Conservation (phyloP, 23 tunicate species). For the Trididemnum clinides region DNA sequence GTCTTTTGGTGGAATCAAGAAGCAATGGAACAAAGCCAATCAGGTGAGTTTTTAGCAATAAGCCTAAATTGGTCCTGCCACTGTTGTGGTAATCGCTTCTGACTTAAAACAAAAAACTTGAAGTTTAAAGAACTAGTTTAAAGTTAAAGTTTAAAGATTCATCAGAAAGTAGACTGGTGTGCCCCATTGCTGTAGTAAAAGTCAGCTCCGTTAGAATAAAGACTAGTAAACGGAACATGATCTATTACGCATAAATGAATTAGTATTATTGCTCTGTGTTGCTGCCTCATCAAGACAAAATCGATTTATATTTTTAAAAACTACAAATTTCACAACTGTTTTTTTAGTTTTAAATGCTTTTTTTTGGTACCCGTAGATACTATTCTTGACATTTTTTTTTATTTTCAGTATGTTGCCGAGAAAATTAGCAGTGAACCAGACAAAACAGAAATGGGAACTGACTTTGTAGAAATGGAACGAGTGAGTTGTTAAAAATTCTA, state of each 20-base stretch:
- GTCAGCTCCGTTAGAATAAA: background rate
- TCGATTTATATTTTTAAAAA: too few relatives aligned
- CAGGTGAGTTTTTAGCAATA: conserved; percentile 46
- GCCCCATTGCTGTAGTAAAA: background rate
- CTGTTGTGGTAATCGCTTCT: too few relatives aligned
- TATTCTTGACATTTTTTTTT: background rate
- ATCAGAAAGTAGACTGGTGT: background rate
- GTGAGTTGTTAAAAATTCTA: conserved; percentile 28
- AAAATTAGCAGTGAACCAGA: conserved; percentile 85
- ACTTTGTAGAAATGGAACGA: conserved; percentile 94
- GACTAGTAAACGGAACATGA: too few relatives aligned
- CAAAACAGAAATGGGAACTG: conserved; percentile 91
- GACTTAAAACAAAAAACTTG: too few relatives aligned
- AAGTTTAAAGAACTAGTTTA: too few relatives aligned
- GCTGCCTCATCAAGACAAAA: too few relatives aligned
- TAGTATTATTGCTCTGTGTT: too few relatives aligned
- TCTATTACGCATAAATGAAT: too few relatives aligned
- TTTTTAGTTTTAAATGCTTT: background rate
- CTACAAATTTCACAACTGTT: too few relatives aligned
- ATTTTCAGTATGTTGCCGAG: conserved; percentile 83
- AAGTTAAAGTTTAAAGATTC: too few relatives aligned
- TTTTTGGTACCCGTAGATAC: background rate
- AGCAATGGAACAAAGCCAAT: conserved; percentile 90
- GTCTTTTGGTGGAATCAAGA: conserved; percentile 77
- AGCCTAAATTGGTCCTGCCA: too few relatives aligned